phyloP scores from a whole-genome alignment of 2,113 vertebrate species.

The Mus spicilegus region DNA sequence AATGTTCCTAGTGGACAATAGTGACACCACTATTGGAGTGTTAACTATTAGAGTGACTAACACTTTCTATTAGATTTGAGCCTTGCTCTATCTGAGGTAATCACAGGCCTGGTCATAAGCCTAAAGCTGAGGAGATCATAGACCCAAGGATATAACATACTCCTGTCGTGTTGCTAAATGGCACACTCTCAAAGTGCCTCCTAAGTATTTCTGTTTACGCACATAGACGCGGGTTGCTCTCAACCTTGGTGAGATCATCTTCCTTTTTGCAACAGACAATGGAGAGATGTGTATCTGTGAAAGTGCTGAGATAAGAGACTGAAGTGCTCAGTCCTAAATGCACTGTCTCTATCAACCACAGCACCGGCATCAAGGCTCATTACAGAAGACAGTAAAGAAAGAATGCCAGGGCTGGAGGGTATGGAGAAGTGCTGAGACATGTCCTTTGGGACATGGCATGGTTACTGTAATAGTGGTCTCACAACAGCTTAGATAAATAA shows the following conservation, averaged over 20 bases:
- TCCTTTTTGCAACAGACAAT: neutral
- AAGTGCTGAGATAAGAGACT: neutral
- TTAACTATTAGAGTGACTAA: neutral
- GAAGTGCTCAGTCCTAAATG: neutral
- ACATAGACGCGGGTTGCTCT: neutral
- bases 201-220: neutral
- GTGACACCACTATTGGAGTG: neutral
- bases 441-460: neutral
- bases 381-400: neutral
- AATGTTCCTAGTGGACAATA: neutral
- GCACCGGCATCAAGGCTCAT: neutral
- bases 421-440: no score
- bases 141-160: neutral
- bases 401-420: neutral
- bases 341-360: neutral
- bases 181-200: neutral
- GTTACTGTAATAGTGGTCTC: neutral
- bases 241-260: neutral
- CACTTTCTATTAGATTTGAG: neutral
- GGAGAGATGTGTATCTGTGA: neutral
- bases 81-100: neutral
- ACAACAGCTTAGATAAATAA: neutral
- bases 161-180: neutral
- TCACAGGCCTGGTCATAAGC: neutral
- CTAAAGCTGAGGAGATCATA: neutral